These are phyloP conservation scores for Halocynthia aurantium DNA, from an alignment of 23 tunicate genomes.

Conservation along the genomic window DNA sequence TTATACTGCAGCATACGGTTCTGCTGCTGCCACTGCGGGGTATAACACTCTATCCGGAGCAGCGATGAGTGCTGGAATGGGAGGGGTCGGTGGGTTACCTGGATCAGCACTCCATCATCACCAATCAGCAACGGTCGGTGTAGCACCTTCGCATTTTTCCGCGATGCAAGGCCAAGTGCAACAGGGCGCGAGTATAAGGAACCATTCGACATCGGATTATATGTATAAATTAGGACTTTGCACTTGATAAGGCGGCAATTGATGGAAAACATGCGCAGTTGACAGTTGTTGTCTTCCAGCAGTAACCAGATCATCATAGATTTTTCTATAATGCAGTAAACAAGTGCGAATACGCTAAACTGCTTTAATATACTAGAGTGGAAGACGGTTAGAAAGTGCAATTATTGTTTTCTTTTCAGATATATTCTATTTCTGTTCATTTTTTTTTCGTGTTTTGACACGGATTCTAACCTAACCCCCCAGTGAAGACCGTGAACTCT, in stretches of 20 bases:
- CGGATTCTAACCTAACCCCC: too few species aligned
- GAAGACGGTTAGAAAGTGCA: too few species aligned
- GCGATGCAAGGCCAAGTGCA: slow-evolving; percentile 37
- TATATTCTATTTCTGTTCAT: too few species aligned
- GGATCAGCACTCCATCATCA: slow-evolving; percentile 47
- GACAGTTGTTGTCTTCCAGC: not conserved
- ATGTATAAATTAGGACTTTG: slow-evolving; percentile 71
- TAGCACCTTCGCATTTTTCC: slow-evolving; percentile 24
- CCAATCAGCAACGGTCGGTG: slow-evolving; percentile 31
- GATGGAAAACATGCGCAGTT: not conserved
- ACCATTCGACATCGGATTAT: slow-evolving; percentile 49
- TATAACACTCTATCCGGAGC: slow-evolving; percentile 32
- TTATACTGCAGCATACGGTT: slow-evolving; percentile 60
- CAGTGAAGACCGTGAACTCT: too few species aligned
- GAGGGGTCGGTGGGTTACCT: slow-evolving; percentile 22
- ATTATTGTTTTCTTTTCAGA: too few species aligned
- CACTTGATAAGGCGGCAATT: slow-evolving; percentile 26
- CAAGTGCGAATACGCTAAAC: too few species aligned
- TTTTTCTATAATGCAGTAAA: too few species aligned
- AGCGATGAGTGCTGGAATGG: slow-evolving; percentile 38
- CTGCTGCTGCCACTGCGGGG: slow-evolving; percentile 30
- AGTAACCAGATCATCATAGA: not conserved
- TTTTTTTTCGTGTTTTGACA: too few species aligned
- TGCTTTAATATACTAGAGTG: too few species aligned
- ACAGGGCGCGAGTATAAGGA: slow-evolving; percentile 19